Percentiles rank a stretch among this genome's conserved stretches.
These are phyloP conservation scores for Gastrophysa polygoni DNA, from an alignment of 2,888 invertebrate genomes.

Conservation along the genomic window DNA sequence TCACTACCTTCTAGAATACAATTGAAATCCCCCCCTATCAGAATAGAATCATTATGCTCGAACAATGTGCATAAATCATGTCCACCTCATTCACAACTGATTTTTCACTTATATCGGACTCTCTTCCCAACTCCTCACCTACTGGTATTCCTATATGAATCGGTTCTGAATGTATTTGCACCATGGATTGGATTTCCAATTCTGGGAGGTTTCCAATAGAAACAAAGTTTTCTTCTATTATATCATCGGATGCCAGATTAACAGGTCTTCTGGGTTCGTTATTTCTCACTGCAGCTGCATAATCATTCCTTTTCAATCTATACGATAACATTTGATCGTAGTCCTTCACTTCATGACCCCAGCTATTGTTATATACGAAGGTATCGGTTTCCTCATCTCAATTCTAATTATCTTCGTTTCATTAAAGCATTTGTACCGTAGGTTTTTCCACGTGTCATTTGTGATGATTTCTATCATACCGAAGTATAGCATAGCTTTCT, in stretches of 20 bases:
- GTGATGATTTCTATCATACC: neutral
- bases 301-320: neutral
- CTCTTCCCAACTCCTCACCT: neutral
- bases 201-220: neutral
- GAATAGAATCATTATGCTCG: neutral
- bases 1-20: slow-evolving; percentile 9
- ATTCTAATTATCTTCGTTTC: neutral
- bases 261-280: slow-evolving; percentile 6
- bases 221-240: neutral
- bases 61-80: slow-evolving; percentile 8
- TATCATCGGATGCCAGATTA: neutral
- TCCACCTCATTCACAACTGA: neutral
- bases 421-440: neutral
- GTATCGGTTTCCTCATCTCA: neutral
- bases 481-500: neutral
- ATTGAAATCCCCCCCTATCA: slow-evolving; percentile 1
- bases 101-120: neutral
- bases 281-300: neutral
- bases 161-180: neutral
- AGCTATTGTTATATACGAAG: slow-evolving; percentile 1
- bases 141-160: neutral
- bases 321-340: neutral
- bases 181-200: neutral
- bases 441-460: neutral
- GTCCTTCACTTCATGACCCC: slow-evolving; percentile 7